Evolutionary conservation across 2,113 vertebrate genomes (phyloP).

Genomic region (Tricholaema leucomelas): DNA sequence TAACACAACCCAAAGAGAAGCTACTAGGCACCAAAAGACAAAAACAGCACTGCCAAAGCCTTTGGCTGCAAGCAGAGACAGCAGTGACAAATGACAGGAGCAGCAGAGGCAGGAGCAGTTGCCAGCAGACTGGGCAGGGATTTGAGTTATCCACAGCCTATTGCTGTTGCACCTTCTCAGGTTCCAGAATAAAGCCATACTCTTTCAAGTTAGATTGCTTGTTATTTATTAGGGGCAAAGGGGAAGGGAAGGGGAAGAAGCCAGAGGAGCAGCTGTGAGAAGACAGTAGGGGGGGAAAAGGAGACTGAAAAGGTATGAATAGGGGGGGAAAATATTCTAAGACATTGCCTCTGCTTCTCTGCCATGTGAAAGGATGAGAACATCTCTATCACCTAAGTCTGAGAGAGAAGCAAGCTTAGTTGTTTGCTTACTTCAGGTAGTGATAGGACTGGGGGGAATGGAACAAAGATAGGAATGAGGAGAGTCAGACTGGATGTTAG

Average conservation of each 20-base stretch:
- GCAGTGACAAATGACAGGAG: background rate
- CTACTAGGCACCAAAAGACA: background rate
- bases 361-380: background rate
- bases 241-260: background rate
- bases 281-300: background rate
- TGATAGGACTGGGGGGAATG: too few species aligned
- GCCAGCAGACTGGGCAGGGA: background rate
- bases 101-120: background rate
- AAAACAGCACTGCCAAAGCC: background rate
- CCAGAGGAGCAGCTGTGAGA: background rate
- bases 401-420: background rate
- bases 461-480: too few species aligned
- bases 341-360: background rate
- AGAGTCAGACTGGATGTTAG: too few species aligned
- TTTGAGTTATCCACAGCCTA: background rate
- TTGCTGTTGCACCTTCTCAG: background rate
- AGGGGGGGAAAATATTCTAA: background rate
- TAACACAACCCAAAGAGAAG: background rate
- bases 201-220: background rate
- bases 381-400: background rate
- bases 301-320: rapidly evolving
- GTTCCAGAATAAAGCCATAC: background rate
- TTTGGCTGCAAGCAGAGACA: background rate
- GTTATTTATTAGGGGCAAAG: background rate
- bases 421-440: background rate